These are phyloP conservation scores for Triplophysa siluroides DNA, from an alignment of 2,113 vertebrate genomes.

Conservation along the genomic window DNA sequence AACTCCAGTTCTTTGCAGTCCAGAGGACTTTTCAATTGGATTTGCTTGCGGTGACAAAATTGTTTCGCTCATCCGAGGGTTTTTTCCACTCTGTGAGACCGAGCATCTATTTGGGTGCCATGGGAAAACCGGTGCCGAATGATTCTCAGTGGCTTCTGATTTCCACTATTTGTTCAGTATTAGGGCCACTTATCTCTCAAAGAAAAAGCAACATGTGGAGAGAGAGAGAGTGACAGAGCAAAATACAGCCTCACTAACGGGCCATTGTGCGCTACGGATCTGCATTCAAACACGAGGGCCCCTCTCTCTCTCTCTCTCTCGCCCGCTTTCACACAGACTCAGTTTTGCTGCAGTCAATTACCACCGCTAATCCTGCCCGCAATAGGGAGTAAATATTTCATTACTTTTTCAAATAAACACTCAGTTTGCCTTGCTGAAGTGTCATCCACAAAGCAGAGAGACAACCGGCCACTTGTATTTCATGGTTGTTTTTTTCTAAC, in stretches of 20 bases:
- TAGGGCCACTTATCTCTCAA: conserved; percentile 99
- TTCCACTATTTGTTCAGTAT: conserved; percentile 99
- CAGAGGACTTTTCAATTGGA: conserved; percentile 92
- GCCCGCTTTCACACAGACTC: conserved; percentile 68
- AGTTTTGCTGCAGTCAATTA: conserved; percentile 96
- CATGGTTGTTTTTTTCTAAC: background rate
- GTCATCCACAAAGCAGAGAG: conserved; percentile 74
- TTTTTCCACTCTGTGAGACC: conserved; percentile 73
- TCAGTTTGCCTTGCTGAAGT: conserved; percentile 93
- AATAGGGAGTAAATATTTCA: conserved; percentile 99
- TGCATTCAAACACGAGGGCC: conserved; percentile 96
- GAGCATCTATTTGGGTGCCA: conserved; percentile 93
- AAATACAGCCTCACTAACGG: conserved; percentile 86
- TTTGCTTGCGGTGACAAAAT: conserved; percentile 96
- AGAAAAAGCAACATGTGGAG: conserved; percentile 99
- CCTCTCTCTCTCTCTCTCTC: conserved; percentile 73
- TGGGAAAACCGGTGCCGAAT: conserved; percentile 98
- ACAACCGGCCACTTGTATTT: conserved; percentile 36
- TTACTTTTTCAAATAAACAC: conserved; percentile 99
- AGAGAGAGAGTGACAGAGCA: conserved; percentile 98
- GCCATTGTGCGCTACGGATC: conserved; percentile 86
- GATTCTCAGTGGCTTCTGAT: conserved; percentile 99
- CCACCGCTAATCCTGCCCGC: conserved; percentile 97
- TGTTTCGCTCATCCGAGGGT: conserved; percentile 82
- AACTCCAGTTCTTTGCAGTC: conserved; percentile 84